Base-by-base conservation (phyloP, 92 coral and sea anemone genomes). In the Bergia sp. region DNA sequence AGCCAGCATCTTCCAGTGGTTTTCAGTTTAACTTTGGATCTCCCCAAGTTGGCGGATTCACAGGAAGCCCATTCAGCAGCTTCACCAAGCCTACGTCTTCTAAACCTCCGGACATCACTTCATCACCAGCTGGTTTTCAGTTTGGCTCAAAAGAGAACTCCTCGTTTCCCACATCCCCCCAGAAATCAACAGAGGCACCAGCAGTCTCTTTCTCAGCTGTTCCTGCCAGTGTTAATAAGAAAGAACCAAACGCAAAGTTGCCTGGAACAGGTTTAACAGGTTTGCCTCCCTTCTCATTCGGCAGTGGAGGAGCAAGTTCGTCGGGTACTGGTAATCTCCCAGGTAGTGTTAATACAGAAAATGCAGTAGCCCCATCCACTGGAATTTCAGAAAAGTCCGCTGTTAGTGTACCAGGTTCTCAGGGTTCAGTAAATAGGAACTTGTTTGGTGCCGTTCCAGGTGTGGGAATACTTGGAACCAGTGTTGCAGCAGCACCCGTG, bases 271-370 rank as follows among this genome's bases (percentile, higher is more conserved):
- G 87, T n/a, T 38, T 84, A 29, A 42, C 87, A 44, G 79, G 87
- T 0, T 84, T 84, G 79, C 78, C 87, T 10, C 87, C 79, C 44
- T 44, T 84, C 29, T 74, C 78, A 20, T 84, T 84, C 12, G 69
- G 41, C 29, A 71, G 64, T 37, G 37, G 37, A 11, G 44, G 64
- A 67, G 7, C 45, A 20, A 47, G 64, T 37, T 44, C 64, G 20
- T 5, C 6, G 0, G 65, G 55, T 12, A 38, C 15, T 16, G 29
- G 69, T 18, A 16, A 16, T 21, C 69, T 61, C 29, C 0, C 5
- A 61, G 69, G 69, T 61, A 23, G 69, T 44, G 64, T 41, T 15
- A 44, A 15, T 0, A 29, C 20, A 37, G 87, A 13, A 20, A 71
- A 44, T 45, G 8, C 18, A 84, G 79, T 69, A 15, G 38, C 66